phyloP scores from a whole-genome alignment of 2,113 vertebrate genomes.

The Indicator indicator region DNA sequence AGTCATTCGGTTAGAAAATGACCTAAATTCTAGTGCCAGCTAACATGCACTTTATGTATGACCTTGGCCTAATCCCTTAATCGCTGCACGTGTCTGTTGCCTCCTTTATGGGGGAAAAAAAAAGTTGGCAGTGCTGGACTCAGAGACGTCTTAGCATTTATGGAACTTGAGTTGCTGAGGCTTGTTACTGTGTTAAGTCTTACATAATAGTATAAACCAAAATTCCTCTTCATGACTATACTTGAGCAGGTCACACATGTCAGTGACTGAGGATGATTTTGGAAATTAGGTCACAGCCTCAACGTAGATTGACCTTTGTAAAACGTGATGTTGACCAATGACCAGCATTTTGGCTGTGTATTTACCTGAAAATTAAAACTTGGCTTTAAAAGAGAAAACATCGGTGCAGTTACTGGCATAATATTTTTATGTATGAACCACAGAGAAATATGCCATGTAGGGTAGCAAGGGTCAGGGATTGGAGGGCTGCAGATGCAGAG shows the following conservation, averaged over 20 bases:
- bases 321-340: background rate
- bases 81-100: background rate
- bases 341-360: background rate
- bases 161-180: background rate
- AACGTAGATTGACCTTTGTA: background rate
- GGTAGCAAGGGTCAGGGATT: background rate
- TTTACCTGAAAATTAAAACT: slow-evolving; percentile 17
- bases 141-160: background rate
- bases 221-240: background rate
- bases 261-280: background rate
- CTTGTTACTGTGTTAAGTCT: background rate
- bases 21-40: slow-evolving; percentile 1
- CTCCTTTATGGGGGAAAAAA: background rate
- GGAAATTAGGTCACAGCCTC: background rate
- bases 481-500: background rate
- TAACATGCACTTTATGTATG: background rate
- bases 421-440: background rate
- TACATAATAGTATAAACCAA: background rate
- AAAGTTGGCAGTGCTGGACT: background rate
- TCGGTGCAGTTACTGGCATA: background rate
- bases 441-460: background rate
- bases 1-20: background rate
- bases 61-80: slow-evolving; percentile 30
- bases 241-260: background rate
- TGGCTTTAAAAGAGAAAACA: background rate